Evolutionary conservation across 2,113 vertebrate species (phyloP).

Genomic region (Charadrius vociferus): DNA sequence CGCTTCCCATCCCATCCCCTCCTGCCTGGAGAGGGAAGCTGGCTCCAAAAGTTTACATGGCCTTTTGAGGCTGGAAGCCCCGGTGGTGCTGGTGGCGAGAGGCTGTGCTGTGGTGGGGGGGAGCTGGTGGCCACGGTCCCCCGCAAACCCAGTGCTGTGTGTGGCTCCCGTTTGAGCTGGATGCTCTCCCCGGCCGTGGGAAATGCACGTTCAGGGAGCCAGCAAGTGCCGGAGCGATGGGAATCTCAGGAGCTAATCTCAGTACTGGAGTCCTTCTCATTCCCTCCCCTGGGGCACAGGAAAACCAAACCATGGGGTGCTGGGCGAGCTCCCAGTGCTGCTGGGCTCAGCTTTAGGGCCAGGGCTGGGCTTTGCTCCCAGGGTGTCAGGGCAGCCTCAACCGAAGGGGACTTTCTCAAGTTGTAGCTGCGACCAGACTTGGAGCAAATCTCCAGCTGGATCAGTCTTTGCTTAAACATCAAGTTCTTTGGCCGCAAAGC

Average conservation of each 20-base stretch:
- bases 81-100: rapidly evolving
- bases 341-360: neutral
- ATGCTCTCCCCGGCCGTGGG: rapidly evolving
- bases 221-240: rapidly evolving
- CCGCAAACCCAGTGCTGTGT: rapidly evolving
- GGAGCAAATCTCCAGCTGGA: neutral
- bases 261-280: neutral
- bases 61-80: neutral
- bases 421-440: rapidly evolving
- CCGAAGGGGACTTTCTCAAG: rapidly evolving
- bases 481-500: neutral
- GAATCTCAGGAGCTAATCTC: neutral
- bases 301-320: neutral
- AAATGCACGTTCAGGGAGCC: neutral
- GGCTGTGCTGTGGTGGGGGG: neutral
- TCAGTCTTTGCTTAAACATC: rapidly evolving
- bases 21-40: rapidly evolving
- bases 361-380: neutral
- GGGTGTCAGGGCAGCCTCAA: neutral
- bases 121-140: neutral
- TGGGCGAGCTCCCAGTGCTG: neutral
- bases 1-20: neutral
- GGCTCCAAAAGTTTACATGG: rapidly evolving
- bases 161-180: neutral
- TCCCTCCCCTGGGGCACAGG: neutral